Conservation (phyloP, 2,113 vertebrate species). For the Thalassarche chlororhynchos region DNA sequence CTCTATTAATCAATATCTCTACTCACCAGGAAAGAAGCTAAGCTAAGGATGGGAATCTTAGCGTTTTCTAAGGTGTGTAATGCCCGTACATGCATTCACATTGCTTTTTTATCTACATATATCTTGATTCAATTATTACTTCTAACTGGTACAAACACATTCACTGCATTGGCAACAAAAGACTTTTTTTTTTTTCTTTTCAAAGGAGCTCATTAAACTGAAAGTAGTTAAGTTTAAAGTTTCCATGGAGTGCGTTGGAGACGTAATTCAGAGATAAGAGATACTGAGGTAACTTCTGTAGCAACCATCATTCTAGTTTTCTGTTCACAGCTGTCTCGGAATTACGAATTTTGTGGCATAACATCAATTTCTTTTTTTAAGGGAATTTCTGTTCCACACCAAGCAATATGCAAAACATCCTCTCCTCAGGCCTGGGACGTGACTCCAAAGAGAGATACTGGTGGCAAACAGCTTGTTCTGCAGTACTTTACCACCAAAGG, state of each 20-base stretch:
- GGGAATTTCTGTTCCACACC: not conserved
- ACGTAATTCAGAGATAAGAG: constrained; percentile 6
- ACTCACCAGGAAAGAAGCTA: not conserved
- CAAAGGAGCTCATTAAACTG: constrained; percentile 55
- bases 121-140: constrained; percentile 61
- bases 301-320: not conserved
- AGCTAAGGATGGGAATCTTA: not conserved
- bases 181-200: not conserved
- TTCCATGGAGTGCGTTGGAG: not conserved
- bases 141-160: constrained; percentile 62
- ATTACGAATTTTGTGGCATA: not conserved
- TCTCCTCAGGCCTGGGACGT: not conserved
- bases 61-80: constrained; percentile 32
- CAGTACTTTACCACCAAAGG: not conserved
- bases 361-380: not conserved
- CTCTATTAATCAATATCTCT: constrained; percentile 15
- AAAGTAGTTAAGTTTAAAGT: constrained; percentile 25
- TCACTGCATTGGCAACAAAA: constrained; percentile 47
- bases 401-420: not conserved
- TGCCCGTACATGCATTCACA: constrained; percentile 15
- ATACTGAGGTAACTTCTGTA: not conserved
- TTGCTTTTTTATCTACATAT: constrained; percentile 30
- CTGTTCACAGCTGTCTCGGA: not conserved
- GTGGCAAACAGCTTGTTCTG: not conserved
- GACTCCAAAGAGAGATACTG: not conserved